These are phyloP conservation scores for Callinectes sapidus DNA, from an alignment of 2,888 invertebrate genomes.

Conservation along the genomic window DNA sequence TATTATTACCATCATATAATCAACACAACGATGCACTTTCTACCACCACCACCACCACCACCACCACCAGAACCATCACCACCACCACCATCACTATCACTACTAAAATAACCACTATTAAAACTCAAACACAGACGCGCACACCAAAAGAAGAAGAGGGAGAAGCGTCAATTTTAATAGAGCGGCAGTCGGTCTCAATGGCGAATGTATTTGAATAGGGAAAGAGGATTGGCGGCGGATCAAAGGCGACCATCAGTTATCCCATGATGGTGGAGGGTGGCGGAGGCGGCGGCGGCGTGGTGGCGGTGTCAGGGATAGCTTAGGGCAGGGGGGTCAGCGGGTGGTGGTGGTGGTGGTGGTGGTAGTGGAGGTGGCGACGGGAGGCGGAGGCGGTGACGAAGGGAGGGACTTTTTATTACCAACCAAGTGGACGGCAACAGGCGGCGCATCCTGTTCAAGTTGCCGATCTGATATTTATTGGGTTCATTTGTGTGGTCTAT, in stretches of 20 bases:
- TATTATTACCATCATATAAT: not conserved
- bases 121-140: not conserved
- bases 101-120: not conserved
- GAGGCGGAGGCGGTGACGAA: not conserved
- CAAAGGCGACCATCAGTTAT: constrained; percentile 4
- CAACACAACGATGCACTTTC: too few relatives aligned
- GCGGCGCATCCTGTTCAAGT: constrained; percentile 4
- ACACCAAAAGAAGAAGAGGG: not conserved
- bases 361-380: not conserved
- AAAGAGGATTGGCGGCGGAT: constrained; percentile 23
- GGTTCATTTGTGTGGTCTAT: not conserved
- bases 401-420: not conserved
- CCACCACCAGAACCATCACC: not conserved
- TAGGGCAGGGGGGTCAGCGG: not conserved
- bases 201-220: not conserved
- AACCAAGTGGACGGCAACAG: not conserved
- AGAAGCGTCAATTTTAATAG: not conserved
- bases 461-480: not conserved
- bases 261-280: constrained; percentile 1
- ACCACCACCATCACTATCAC: not conserved
- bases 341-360: not conserved
- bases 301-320: not conserved
- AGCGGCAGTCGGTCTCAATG: not conserved
- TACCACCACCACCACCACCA: not conserved
- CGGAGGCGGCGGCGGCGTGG: not conserved